These are phyloP conservation scores for Drosophila hamatofila DNA, from an alignment of 2,888 invertebrate genomes.

Conservation along the genomic window DNA sequence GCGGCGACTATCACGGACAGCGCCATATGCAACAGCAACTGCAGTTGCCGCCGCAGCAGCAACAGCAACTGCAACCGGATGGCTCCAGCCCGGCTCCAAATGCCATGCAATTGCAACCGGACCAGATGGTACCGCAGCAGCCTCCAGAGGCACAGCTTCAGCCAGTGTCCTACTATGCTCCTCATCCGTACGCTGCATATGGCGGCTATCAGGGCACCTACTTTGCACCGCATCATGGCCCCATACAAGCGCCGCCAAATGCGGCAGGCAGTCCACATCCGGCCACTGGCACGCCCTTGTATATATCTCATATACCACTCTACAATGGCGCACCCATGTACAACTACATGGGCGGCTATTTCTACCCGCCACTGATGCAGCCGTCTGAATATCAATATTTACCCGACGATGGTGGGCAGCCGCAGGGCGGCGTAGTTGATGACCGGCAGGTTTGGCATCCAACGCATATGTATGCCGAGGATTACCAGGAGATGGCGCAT, in stretches of 20 bases:
- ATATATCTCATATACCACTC: conserved; percentile 78
- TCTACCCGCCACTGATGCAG: conserved; percentile 79
- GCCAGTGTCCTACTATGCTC: conserved; percentile 68
- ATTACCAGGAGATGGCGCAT: conserved; percentile 71
- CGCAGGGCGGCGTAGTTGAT: conserved; percentile 67
- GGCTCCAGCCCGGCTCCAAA: conserved; percentile 53
- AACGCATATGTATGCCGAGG: conserved; percentile 82
- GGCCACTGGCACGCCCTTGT: conserved; percentile 82
- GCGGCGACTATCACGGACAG: conserved; percentile 79
- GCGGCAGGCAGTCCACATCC: conserved; percentile 81
- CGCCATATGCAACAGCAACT: conserved; percentile 73
- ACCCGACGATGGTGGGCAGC: conserved; percentile 75
- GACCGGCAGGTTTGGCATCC: conserved; percentile 82
- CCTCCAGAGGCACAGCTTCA: conserved; percentile 65
- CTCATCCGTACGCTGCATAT: conserved; percentile 71
- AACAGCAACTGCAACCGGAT: conserved; percentile 56
- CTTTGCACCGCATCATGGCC: conserved; percentile 82
- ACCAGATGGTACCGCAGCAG: conserved; percentile 57
- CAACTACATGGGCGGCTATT: conserved; percentile 76
- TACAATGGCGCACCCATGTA: conserved; percentile 77
- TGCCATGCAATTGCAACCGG: conserved; percentile 62
- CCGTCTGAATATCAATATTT: conserved; percentile 82
- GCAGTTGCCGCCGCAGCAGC: conserved; percentile 60
- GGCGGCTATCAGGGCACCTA: conserved; percentile 75
- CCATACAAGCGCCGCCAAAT: conserved; percentile 66